Base-by-base conservation (phyloP, 2,888 invertebrate species). In the Lobophora halterata region DNA sequence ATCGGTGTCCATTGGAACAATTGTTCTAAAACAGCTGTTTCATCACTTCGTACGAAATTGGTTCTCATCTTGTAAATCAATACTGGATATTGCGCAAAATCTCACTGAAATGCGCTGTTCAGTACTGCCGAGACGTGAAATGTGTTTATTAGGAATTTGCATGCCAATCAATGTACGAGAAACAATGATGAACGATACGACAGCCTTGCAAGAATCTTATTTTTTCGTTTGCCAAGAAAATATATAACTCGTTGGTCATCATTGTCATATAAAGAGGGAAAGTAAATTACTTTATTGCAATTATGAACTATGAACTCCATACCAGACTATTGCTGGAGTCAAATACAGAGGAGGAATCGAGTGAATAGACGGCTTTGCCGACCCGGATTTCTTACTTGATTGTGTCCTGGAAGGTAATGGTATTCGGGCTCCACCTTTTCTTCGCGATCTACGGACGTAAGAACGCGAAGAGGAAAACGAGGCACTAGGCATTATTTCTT, bases 381-480 rank as follows among this genome's bases (percentile, higher is more conserved):
- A 87, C 82, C 82, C 83, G 85, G 82, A 83, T 85, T 76, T 90
- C 91, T 92, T 90, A 93, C 93, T 93, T 86, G 93, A 92, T 89
- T 92, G 93, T 75, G 93, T 93, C 87, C 93, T 91, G 69, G 93
- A 93, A 74, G 93, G 93, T 80, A 93, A 88, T 65, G 93, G 93
- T 80, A 93, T 94, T 79, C 96, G 92, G 89, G 95, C 95, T 69
- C 93, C 94, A 80, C 94, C 95, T 93, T 96, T 95, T 90, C 96
- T 93, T 80, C 95, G 92, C 82, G 96, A 96, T 89, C 96, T 93
- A 87, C 96, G 92, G 75, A 95, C 93, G 90, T 95, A 95, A 89
- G 95, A 94, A 90, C 95, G 93, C 88, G 95, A 94, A 88, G 95
- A 95, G 80, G 95, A 95, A 89, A 96, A 95, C 85, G 96, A 96